Conservation (phyloP, 2,888 invertebrate genomes). For the Trichogramma evanescens region DNA sequence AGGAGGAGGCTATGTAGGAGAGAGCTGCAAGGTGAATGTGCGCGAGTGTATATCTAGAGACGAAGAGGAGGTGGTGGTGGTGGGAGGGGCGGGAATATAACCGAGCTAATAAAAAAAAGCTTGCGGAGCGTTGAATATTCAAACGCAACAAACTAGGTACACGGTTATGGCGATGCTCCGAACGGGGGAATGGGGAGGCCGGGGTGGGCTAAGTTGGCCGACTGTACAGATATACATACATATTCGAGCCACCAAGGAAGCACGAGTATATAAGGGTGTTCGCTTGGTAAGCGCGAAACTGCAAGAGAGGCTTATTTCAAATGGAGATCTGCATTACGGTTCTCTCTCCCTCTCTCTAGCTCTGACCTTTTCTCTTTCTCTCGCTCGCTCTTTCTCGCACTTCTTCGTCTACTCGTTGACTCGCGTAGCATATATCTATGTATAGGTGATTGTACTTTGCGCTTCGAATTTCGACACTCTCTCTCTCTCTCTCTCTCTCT, state of each 20-base stretch:
- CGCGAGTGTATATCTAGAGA: not conserved
- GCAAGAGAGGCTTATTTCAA: constrained; percentile 44
- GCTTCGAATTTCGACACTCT: constrained; percentile 30
- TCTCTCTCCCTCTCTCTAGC: constrained; percentile 34
- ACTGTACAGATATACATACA: no score
- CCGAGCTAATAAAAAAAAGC: constrained; percentile 44
- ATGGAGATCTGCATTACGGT: constrained; percentile 46
- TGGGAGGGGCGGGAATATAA: constrained; percentile 12
- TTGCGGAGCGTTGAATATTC: constrained; percentile 45
- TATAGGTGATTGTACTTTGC: constrained; percentile 21
- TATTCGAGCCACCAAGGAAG: not conserved
- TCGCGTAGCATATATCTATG: no score
- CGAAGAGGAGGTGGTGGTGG: constrained; percentile 19
- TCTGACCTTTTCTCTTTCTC: not conserved
- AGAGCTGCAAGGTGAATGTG: constrained; percentile 6
- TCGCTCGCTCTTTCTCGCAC: constrained; percentile 26
- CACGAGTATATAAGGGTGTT: constrained; percentile 27
- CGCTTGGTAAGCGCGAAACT: constrained; percentile 18
- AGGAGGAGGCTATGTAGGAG: constrained; percentile 23
- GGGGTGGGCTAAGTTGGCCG: not conserved
- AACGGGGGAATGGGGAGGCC: constrained; percentile 18
- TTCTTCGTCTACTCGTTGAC: constrained; percentile 31
- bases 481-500: not conserved
- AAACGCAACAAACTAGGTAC: constrained; percentile 48
- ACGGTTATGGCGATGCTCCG: constrained; percentile 31